Evolutionary conservation across 1,140 invertebrate genomes (phyloP).

Genomic region (Philopotamus ludificatus): DNA sequence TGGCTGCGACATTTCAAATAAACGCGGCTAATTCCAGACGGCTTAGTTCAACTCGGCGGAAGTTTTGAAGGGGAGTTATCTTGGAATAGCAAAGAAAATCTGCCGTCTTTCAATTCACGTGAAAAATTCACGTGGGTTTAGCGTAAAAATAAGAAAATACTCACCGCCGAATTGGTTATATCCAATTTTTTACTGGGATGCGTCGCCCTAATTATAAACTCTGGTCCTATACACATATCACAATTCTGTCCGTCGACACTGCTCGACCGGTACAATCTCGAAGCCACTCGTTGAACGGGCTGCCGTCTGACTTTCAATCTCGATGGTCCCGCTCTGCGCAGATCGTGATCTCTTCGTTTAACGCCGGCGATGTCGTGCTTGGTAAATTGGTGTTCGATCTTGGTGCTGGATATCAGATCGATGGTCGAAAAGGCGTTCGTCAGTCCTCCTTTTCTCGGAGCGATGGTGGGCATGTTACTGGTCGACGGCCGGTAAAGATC

Average conservation of each 20-base stretch:
- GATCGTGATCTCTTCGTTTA: slow-evolving; percentile 22
- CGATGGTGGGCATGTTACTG: slow-evolving; percentile 10
- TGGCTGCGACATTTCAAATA: background rate
- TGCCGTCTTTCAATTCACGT: background rate
- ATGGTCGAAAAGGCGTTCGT: slow-evolving; percentile 54
- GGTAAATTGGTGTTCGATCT: slow-evolving; percentile 45
- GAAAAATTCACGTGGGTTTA: background rate
- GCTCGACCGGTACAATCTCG: slow-evolving; percentile 64
- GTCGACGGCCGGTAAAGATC: slow-evolving; percentile 23
- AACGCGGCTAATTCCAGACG: background rate
- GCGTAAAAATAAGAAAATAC: background rate
- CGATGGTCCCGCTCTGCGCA: slow-evolving; percentile 20
- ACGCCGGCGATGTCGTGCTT: slow-evolving; percentile 4
- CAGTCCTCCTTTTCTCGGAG: slow-evolving; percentile 49
- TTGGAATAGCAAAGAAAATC: background rate
- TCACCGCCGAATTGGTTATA: slow-evolving; percentile 56
- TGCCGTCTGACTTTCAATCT: slow-evolving; percentile 51
- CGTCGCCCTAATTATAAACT: slow-evolving; percentile 70
- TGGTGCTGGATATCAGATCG: slow-evolving; percentile 52
- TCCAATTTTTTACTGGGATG: slow-evolving; percentile 63
- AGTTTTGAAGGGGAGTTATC: background rate
- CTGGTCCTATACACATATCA: slow-evolving; percentile 64
- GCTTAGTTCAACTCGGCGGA: background rate
- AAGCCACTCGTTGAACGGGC: slow-evolving; percentile 70
- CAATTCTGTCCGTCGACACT: slow-evolving; percentile 50